These are phyloP conservation scores for Plusia festucae DNA, from an alignment of 2,888 invertebrate genomes.

Conservation along the genomic window DNA sequence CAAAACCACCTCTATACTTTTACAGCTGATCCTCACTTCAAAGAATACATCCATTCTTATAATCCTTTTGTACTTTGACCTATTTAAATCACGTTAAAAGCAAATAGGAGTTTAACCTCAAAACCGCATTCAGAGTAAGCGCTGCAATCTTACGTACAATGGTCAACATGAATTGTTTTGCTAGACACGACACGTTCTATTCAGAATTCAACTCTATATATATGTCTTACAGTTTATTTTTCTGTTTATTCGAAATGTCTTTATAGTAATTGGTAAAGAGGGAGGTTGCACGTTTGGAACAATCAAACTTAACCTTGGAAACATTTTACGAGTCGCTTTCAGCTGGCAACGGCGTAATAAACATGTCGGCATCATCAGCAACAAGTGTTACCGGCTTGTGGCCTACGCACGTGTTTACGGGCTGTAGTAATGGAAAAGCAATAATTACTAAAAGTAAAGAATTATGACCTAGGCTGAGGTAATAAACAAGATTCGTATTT, in stretches of 20 bases:
- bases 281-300: conserved; percentile 68
- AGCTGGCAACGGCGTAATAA: conserved; percentile 74
- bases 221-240: conserved; percentile 36
- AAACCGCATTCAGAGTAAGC: conserved; percentile 75
- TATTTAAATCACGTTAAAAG: conserved; percentile 79
- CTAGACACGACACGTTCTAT: conserved; percentile 16
- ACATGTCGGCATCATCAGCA: conserved; percentile 79
- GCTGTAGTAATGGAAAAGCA: conserved; percentile 47
- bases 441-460: conserved; percentile 31
- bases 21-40: conserved; percentile 54
- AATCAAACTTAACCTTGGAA: conserved; percentile 84
- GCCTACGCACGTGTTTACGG: conserved; percentile 66
- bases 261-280: conserved; percentile 59
- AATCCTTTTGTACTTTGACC: conserved; percentile 77
- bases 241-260: conserved; percentile 25
- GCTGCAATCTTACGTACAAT: conserved; percentile 62
- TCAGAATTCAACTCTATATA: conserved; percentile 37
- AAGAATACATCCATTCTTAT: conserved; percentile 63
- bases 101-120: conserved; percentile 77
- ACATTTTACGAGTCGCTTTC: conserved; percentile 78
- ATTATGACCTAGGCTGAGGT: conserved; percentile 15
- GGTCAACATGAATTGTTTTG: conserved; percentile 54
- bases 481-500: conserved; percentile 5
- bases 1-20: conserved; percentile 23
- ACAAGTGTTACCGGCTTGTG: conserved; percentile 76